Base-by-base conservation (phyloP, 1,140 invertebrate genomes). In the Batillaria attramentaria region DNA sequence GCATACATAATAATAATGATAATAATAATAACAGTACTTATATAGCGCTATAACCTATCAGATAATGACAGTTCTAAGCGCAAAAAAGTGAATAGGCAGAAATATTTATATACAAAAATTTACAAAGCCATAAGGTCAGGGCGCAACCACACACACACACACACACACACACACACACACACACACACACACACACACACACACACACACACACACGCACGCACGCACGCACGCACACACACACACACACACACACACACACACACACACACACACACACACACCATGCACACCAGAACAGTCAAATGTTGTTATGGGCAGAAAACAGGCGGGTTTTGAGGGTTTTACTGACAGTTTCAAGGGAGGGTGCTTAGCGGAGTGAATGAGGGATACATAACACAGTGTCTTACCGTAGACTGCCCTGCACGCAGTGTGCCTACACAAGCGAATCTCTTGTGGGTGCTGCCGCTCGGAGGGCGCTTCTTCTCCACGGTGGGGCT, bases 361-460 rank as follows among this genome's bases (percentile, higher is more conserved):
- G n/a, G n/a, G n/a, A n/a, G n/a, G n/a, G n/a, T n/a, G n/a, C n/a
- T n/a, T n/a, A n/a, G n/a, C n/a, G n/a, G n/a, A n/a, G n/a, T n/a
- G n/a, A n/a, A n/a, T n/a, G n/a, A n/a, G n/a, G n/a, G n/a, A n/a
- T n/a, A n/a, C n/a, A n/a, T n/a, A n/a, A n/a, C n/a, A 62, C 20
- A 5, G 39, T 37, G 5, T 37, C 73, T 65, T 37, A 75, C 73
- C 2, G 73, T 75, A 20, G 54, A 3, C 73, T 75, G 73, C 16
- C 57, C 57, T 8, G n/a, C 54, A n/a, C 54, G 28, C 50, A 75
- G 37, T 3, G 72, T 75, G 18, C 73, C 73, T 39, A 75, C 73
- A 62, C 73, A 75, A 39, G 72, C 73, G 37, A 75, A 75, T 0
- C 73, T 50, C 20, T 39, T 42, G n/a, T 57, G 28, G 41, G 41